Evolutionary conservation across 2,888 invertebrate genomes (phyloP), one percentile per base, ranked within the genome.

Genomic region (Metacarcinus magister): DNA sequence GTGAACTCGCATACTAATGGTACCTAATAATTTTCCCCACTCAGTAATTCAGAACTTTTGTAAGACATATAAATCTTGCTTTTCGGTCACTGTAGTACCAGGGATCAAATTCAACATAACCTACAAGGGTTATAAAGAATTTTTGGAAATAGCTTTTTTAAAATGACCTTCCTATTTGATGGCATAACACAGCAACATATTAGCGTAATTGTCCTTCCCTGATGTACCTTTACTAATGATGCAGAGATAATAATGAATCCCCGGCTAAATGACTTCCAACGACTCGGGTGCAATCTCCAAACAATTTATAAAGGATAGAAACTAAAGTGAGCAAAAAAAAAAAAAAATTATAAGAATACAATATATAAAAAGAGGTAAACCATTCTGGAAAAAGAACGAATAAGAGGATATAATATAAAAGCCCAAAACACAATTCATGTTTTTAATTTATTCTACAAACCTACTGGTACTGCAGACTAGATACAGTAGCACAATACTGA

Each of bases 381-480:
- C 60, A 60, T 60, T 60, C 8, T 2, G 23, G 23, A 48, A 48
- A 13, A 48, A 48, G 10, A 48, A 48, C 7, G 10, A 48, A 48
- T 48, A 48, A 0, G 13, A 16, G 13, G 16, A 54, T 54, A 16
- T 13, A 54, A 54, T 54, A 54, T 54, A n/a, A 16, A 87, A 87
- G 39, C 4, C 0, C 87, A 39, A 16, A 2, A 3, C 32, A 39
- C 87, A 87, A 87, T 87, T 39, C 13, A 87, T 87, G 19, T 39
- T 87, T 87, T 87, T 87, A 39, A 82, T 82, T 82, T 28, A 13
- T 87, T 39, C 87, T 87, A 87, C 87, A 87, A 87, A 87, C 87
- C 87, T 87, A 87, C 75, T 87, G 87, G 32, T 13, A 39, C 87
- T 87, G 87, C 87, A 39, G 87, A 87, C 87, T 87, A 87, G 87